phyloP scores from a whole-genome alignment of 2,888 invertebrate genomes.

The Melangyna quadrimaculata region DNA sequence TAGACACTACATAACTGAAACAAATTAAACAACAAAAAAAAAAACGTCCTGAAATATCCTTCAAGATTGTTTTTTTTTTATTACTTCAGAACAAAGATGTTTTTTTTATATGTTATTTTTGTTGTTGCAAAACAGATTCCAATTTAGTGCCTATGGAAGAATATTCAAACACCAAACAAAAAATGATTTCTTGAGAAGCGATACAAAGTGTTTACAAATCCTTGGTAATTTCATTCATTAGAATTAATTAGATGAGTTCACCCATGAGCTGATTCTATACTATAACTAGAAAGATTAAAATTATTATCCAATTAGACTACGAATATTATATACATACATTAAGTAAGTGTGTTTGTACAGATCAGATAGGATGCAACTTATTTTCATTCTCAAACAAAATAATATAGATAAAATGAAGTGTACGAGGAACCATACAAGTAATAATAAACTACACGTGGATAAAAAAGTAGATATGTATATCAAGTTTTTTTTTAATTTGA shows the following conservation, averaged over 20 bases:
- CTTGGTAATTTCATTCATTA: slow-evolving; percentile 53
- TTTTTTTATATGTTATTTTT: background rate
- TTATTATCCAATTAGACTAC: slow-evolving; percentile 48
- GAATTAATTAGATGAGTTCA: slow-evolving; percentile 48
- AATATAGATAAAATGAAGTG: no score
- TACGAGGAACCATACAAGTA: no score
- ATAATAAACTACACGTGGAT: no score
- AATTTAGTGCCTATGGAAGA: background rate
- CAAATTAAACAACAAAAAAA: slow-evolving; percentile 3
- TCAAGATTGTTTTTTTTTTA: background rate
- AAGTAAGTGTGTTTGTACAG: no score
- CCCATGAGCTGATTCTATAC: slow-evolving; percentile 28
- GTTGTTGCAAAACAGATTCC: background rate
- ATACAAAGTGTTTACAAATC: slow-evolving; percentile 42
- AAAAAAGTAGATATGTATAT: no score
- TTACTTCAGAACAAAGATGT: background rate
- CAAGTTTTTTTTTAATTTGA: no score
- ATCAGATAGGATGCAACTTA: no score
- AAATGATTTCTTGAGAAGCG: slow-evolving; percentile 1
- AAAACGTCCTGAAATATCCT: background rate
- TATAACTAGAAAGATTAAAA: slow-evolving; percentile 48
- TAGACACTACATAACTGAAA: slow-evolving; percentile 11
- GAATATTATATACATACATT: no score
- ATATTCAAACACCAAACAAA: no score
- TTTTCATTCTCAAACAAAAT: no score